phyloP scores from a whole-genome alignment of 2,797 vertebrate genomes.

The Siniperca scherzeri region DNA sequence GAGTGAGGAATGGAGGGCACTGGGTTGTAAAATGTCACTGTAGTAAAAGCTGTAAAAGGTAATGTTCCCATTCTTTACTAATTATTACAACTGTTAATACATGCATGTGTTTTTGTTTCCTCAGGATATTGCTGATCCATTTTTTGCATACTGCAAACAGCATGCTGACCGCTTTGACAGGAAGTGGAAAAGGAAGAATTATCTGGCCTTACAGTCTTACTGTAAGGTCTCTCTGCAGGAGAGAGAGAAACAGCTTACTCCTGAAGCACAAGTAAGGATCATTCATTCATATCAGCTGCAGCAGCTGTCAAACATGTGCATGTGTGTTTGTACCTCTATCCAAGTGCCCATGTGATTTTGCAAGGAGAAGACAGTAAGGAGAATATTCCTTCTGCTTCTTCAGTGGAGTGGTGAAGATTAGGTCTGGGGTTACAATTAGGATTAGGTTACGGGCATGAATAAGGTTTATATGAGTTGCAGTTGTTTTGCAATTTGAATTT shows the following conservation, averaged over 20 bases:
- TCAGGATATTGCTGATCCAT: conserved; percentile 99
- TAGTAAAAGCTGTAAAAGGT: neutral
- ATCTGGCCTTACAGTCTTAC: conserved; percentile 97
- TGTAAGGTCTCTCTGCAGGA: conserved; percentile 98
- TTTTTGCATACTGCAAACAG: conserved; percentile 99
- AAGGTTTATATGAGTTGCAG: neutral
- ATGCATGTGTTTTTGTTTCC: conserved; percentile 42
- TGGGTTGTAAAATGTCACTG: conserved; percentile 4
- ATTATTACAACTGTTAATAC: neutral
- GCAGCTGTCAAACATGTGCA: neutral
- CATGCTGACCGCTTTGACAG: conserved; percentile 99
- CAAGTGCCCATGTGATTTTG: neutral
- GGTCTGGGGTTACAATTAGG: neutral
- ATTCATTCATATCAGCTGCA: neutral
- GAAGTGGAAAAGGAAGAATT: conserved; percentile 99
- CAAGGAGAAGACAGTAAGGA: neutral
- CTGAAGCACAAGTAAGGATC: conserved; percentile 93
- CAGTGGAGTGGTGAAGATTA: neutral
- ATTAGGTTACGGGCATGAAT: neutral
- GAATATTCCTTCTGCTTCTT: neutral
- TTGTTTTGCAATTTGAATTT: neutral
- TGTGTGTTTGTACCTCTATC: neutral
- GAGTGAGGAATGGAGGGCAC: neutral
- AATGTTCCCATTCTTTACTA: neutral
- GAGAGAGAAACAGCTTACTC: conserved; percentile 95